Conservation (phyloP, 2,797 vertebrate genomes). For the Enteromius afrohamiltoni region DNA sequence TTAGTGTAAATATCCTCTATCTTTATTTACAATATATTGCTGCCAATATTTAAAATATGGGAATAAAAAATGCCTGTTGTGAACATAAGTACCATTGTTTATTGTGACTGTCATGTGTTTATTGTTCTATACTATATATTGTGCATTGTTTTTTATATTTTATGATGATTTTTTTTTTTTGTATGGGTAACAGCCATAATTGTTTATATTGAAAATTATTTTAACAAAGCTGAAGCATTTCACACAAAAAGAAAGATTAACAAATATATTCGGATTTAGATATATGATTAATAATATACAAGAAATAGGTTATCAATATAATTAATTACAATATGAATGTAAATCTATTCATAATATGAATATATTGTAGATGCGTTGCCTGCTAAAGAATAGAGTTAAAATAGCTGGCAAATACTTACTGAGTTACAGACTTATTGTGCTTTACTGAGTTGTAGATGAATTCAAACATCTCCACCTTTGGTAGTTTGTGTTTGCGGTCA, state of each 20-base stretch:
- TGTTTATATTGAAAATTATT: neutral
- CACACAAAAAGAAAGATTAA: neutral
- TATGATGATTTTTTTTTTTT: neutral
- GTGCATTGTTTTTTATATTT: neutral
- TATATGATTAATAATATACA: neutral
- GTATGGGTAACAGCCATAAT: neutral
- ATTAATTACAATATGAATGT: neutral
- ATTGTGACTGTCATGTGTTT: neutral
- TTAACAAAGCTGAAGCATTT: neutral
- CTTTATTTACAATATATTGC: too few species aligned
- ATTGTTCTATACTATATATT: neutral
- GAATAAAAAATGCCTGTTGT: too few species aligned
- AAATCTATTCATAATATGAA: neutral
- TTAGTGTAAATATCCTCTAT: too few species aligned
- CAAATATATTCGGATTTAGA: neutral
- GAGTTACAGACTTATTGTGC: neutral
- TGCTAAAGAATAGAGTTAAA: neutral
- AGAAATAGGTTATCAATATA: neutral
- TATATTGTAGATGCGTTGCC: neutral
- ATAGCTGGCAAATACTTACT: neutral
- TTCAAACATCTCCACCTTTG: neutral
- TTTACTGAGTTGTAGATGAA: neutral
- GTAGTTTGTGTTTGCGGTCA: neutral
- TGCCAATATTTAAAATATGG: neutral
- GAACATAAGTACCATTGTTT: too few species aligned